Evolutionary conservation across 2,797 vertebrate species (phyloP), one percentile per base, ranked within the genome.

Genomic region (Tarsius wallacei): DNA sequence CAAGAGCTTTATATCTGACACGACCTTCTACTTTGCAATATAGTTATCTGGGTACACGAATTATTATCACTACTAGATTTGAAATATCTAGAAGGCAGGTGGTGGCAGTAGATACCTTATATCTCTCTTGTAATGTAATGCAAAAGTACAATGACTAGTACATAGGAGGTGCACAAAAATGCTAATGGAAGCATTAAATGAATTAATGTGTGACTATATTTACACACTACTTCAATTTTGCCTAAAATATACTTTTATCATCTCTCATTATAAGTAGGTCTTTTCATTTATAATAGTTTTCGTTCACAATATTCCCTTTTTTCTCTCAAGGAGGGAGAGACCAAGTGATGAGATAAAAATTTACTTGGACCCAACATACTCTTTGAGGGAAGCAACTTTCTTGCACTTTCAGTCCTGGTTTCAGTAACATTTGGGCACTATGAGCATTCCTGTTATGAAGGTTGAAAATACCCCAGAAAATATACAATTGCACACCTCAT

Each of bases 141-240:
- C 9, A 19, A 12, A 1, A 31, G 9, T 21, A 22, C 2, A 7
- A 13, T 5, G 47, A 2, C 28, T 0, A 0, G 19, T n/a, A 4
- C 47, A 0, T 7, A 42, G 28, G 11, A 22, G 28, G 59, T 0
- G 12, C 55, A 6, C 28, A 47, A 8, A 28, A 36, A 13, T 3
- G 26, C 68, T 22, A 31, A 7, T 0, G 0, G 12, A 16, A 22
- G 3, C 3, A 0, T 2, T 31, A 3, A 49, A 15, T 1, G 16
- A 71, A 42, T 10, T 1, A 49, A 22, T 0, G 28, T 2, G 3
- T 3, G n/a, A 53, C 1, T 1, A 13, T 3, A 4, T 15, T 47
- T 28, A 42, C 24, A 22, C 0, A 0, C 36, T 17, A 0, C 42
- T 87, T 63, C 16, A 42, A 8, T 8, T n/a, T 17, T n/a, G 1